Evolutionary conservation across 2,888 invertebrate species (phyloP).

Genomic region (Acleris cristana): DNA sequence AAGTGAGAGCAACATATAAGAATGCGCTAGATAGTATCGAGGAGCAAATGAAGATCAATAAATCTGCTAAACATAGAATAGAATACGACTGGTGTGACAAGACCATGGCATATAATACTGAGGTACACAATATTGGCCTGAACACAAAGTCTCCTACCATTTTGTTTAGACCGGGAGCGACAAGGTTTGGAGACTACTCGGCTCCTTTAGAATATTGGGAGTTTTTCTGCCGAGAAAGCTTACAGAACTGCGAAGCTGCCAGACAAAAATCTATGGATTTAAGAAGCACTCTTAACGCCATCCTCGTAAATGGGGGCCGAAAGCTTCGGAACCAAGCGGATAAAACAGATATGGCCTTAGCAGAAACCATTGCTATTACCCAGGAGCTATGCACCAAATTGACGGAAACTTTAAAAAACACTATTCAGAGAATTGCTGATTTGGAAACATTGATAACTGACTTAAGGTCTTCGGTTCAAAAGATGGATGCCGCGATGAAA

Average conservation of each 20-base stretch:
- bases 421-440: conserved; percentile 89
- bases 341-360: conserved; percentile 89
- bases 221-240: conserved; percentile 90
- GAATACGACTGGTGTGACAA: conserved; percentile 98
- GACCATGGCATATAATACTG: conserved; percentile 90
- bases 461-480: conserved; percentile 87
- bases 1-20: conserved; percentile 85
- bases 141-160: conserved; percentile 88
- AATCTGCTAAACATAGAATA: conserved; percentile 90
- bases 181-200: conserved; percentile 90
- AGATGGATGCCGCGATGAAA: conserved; percentile 93
- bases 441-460: conserved; percentile 90
- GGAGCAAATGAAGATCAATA: conserved; percentile 88
- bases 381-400: conserved; percentile 89
- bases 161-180: conserved; percentile 91
- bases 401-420: conserved; percentile 87
- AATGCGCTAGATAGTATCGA: conserved; percentile 87
- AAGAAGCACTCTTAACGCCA: conserved; percentile 88
- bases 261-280: conserved; percentile 90
- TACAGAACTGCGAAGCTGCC: conserved; percentile 89
- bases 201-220: conserved; percentile 91
- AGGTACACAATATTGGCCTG: conserved; percentile 87
- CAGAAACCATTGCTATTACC: conserved; percentile 89
- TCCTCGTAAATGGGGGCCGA: conserved; percentile 89
- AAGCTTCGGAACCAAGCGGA: conserved; percentile 94